phyloP scores from a whole-genome alignment of 30 jellyfish, hydroid and myxozoan species.

The Sanderia malayensis region DNA sequence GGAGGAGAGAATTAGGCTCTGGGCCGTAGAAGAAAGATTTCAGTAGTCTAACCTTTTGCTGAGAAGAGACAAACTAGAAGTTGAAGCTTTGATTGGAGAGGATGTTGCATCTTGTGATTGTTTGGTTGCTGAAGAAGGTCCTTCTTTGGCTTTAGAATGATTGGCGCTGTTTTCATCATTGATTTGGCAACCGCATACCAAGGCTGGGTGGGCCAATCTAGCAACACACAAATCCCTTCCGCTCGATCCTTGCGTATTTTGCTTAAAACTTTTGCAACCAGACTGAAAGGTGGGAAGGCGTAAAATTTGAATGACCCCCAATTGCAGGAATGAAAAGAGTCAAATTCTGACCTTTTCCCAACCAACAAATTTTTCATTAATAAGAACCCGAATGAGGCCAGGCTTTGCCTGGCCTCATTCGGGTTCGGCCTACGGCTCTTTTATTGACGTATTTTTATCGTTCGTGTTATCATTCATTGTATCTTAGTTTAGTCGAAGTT shows the following conservation, averaged over 20 bases:
- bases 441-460: no score
- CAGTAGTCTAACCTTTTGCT: neutral
- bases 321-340: no score
- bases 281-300: conserved; percentile 30
- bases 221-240: neutral
- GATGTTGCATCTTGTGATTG: conserved; percentile 5
- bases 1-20: neutral
- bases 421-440: no score
- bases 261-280: conserved; percentile 1
- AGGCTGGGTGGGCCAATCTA: conserved; percentile 35
- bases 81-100: conserved; percentile 3
- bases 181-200: conserved; percentile 14
- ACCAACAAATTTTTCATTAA: no score
- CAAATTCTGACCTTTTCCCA: no score
- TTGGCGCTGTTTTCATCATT: neutral
- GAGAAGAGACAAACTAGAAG: conserved; percentile 7
- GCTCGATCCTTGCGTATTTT: neutral
- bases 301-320: conserved; percentile 2
- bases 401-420: no score
- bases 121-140: conserved; percentile 9
- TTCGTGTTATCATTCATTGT: no score
- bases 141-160: neutral
- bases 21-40: neutral
- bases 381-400: no score
- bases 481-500: no score